phyloP scores from a whole-genome alignment of 1,140 invertebrate species.

The Drosophila erecta region DNA sequence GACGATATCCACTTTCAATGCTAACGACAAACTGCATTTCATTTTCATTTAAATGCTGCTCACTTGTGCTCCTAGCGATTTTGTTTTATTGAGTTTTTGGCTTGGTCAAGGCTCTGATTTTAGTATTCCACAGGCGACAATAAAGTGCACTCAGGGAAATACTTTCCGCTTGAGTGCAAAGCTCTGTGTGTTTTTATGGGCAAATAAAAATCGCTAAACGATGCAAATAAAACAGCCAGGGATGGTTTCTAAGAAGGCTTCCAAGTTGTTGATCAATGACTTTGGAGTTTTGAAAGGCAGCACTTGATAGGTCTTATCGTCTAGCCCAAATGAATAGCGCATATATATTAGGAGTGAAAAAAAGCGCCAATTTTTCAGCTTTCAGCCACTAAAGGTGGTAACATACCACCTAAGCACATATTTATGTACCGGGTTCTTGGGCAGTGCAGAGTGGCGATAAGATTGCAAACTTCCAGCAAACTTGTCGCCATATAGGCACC shows the following conservation, averaged over 20 bases:
- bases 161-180: constrained; percentile 6
- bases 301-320: constrained; percentile 4
- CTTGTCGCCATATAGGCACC: constrained; percentile 6
- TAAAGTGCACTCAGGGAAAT: constrained; percentile 26
- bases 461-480: constrained; percentile 56
- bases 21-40: constrained; percentile 49
- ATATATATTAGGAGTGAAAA: constrained; percentile 23
- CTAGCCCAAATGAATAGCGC: constrained; percentile 3
- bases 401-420: constrained; percentile 5
- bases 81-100: constrained; percentile 37
- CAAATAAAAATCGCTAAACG: background rate
- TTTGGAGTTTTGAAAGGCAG: background rate
- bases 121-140: constrained; percentile 38
- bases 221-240: constrained; percentile 4
- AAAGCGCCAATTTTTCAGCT: constrained; percentile 20
- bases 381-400: constrained; percentile 6
- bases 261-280: constrained; percentile 2
- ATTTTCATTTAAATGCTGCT: constrained; percentile 48
- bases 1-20: constrained; percentile 44
- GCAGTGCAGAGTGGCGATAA: constrained; percentile 49
- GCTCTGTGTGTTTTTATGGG: constrained; percentile 13
- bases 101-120: constrained; percentile 42
- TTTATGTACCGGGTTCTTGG: constrained; percentile 20
- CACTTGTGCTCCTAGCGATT: constrained; percentile 2
- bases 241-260: background rate